Conservation (phyloP, 1,140 invertebrate species). For the Caenorhabditis brenneri region DNA sequence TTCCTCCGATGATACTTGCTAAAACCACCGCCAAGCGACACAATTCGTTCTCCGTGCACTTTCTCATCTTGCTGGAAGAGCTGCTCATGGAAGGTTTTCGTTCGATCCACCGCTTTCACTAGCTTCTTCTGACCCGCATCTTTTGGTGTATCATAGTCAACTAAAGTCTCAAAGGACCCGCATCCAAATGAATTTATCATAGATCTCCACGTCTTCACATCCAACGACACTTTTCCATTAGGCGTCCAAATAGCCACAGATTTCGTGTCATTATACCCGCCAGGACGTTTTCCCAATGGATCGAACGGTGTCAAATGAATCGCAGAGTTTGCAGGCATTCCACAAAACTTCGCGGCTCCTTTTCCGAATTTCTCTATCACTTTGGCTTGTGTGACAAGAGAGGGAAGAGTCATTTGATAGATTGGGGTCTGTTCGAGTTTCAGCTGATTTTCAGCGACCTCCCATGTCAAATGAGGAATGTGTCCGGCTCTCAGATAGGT, state of each 20-base stretch:
- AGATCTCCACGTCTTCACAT: background rate
- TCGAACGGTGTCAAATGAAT: slow-evolving; percentile 14
- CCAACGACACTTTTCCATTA: slow-evolving; percentile 49
- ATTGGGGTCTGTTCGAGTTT: slow-evolving; percentile 45
- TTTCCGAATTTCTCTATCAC: slow-evolving; percentile 48
- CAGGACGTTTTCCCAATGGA: background rate
- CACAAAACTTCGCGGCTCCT: slow-evolving; percentile 47
- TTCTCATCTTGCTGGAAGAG: slow-evolving; percentile 9
- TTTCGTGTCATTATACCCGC: slow-evolving; percentile 53
- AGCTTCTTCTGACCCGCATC: slow-evolving; percentile 49
- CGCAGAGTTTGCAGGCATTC: slow-evolving; percentile 37
- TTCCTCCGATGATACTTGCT: slow-evolving; percentile 50
- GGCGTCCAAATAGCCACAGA: slow-evolving; percentile 54
- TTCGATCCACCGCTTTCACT: slow-evolving; percentile 53
- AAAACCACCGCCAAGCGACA: slow-evolving; percentile 53
- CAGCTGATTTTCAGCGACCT: slow-evolving; percentile 46
- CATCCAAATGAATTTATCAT: slow-evolving; percentile 44
- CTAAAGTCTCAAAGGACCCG: slow-evolving; percentile 48
- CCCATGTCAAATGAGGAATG: slow-evolving; percentile 58
- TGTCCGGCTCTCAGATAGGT: slow-evolving; percentile 55
- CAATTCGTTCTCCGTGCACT: background rate
- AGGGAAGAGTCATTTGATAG: slow-evolving; percentile 52
- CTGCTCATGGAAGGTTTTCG: slow-evolving; percentile 43
- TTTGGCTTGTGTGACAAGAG: slow-evolving; percentile 40
- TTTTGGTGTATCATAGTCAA: slow-evolving; percentile 52